phyloP scores from a whole-genome alignment of 2,113 vertebrate genomes.

The Pelodiscus sinensis region DNA sequence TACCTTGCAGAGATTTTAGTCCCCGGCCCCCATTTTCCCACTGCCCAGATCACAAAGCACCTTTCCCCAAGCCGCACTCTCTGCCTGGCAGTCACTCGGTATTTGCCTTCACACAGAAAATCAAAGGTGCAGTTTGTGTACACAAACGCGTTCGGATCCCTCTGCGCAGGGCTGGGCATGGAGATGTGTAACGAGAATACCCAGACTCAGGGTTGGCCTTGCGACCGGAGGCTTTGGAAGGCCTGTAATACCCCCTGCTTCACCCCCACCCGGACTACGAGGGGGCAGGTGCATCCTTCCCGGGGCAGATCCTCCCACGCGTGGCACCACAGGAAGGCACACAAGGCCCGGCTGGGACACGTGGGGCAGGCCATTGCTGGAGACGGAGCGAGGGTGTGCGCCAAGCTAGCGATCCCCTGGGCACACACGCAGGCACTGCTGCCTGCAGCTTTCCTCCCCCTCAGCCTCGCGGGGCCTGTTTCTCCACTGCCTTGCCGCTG shows the following conservation, averaged over 20 bases:
- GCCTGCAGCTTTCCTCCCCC: neutral
- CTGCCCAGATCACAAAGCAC: neutral
- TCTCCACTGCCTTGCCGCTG: neutral
- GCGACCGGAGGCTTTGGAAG: neutral
- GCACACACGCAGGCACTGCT: neutral
- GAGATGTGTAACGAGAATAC: neutral
- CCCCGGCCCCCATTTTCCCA: neutral
- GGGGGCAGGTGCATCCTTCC: neutral
- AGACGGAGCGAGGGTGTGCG: neutral
- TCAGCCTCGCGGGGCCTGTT: neutral
- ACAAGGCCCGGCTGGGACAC: neutral
- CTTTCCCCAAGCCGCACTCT: too few relatives aligned
- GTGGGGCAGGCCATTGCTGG: neutral
- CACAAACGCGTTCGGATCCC: neutral
- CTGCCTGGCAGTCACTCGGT: neutral
- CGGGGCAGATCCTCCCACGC: neutral
- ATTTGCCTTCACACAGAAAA: neutral
- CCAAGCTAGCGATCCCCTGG: neutral
- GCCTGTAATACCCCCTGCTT: neutral
- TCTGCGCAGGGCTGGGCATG: neutral
- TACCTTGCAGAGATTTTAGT: neutral
- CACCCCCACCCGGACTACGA: neutral
- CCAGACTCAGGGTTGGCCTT: neutral
- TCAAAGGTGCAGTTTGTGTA: neutral
- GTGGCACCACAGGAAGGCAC: neutral